phyloP scores from a whole-genome alignment of 2,888 invertebrate species.

The Amiota mariae region DNA sequence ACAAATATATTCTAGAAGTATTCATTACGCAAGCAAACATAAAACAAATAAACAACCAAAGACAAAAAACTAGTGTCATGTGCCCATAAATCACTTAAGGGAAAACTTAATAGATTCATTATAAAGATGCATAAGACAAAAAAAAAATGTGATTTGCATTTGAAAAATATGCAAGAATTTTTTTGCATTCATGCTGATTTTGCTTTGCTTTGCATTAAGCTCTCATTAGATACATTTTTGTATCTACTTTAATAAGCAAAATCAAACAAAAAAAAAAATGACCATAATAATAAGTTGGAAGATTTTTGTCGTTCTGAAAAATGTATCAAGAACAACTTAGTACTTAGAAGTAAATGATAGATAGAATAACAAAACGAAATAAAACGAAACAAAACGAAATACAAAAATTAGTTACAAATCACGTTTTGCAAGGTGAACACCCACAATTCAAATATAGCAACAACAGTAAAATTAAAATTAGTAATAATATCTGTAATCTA shows the following conservation, averaged over 20 bases:
- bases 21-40: no score
- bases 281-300: no score
- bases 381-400: background rate
- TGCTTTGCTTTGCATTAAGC: no score
- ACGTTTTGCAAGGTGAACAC: slow-evolving; percentile 27
- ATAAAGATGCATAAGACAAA: background rate
- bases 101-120: background rate
- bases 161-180: slow-evolving; percentile 17
- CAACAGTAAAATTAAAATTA: background rate
- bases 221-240: background rate
- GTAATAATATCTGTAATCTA: slow-evolving; percentile 21
- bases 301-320: no score
- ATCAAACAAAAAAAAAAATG: no score
- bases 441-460: background rate
- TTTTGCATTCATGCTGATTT: background rate
- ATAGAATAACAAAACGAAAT: background rate
- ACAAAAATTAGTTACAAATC: background rate
- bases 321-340: background rate
- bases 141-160: slow-evolving; percentile 8
- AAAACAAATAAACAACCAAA: no score
- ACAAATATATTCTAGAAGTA: no score
- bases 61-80: background rate
- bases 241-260: background rate
- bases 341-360: background rate
- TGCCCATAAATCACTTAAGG: background rate